Base-by-base conservation (phyloP, 2,797 vertebrate species). In the Bradypodion pumilum region DNA sequence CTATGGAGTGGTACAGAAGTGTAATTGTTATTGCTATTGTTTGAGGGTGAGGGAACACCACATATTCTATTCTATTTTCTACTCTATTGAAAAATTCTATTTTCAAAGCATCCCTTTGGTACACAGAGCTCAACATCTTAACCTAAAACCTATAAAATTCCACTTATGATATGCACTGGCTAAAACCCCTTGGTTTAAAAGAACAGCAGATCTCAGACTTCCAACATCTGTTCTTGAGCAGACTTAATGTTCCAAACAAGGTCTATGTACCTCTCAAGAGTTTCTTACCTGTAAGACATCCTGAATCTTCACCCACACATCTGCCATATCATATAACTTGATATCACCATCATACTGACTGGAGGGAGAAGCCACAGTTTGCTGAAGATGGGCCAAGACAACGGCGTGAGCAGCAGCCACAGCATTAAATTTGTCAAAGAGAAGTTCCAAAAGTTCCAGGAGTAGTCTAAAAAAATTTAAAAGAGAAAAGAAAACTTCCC, bases 221-320 rank as follows among this genome's bases (percentile, higher is more conserved):
- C 37, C 37, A 32, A 35, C 78, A 27, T 2, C 2, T 56, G 1
- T 5, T 13, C 42, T 60, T 35, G 21, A 16, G 0, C 6, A n/a
- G 29, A 32, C 5, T 1, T n/a, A 25, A 9, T 60, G 2, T 2
- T 49, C 2, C 65, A 44, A 85, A 52, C 2, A 46, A 2, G 1
- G 4, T 12, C 19, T 70, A 63, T 0, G 0, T 1, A 7, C 21
- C 27, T 7, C 19, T 79, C 77, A 1, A 29, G 85, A 83, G 29
- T 42, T 1, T 16, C 88, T 93, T 94, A 99, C 99, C 98, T 99
- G 98, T 84, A 99, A 95, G 81, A 99, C 98, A 0, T 97, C 96
- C 92, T 99, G 99, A 94, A 99, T 99, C 95, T 99, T 99, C 92
- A 98, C 98, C 90, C 98, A 99, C 85, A 99, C 99, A 0, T 99